Base-by-base conservation (phyloP, 2,797 vertebrate genomes). In the Diceros bicornis region DNA sequence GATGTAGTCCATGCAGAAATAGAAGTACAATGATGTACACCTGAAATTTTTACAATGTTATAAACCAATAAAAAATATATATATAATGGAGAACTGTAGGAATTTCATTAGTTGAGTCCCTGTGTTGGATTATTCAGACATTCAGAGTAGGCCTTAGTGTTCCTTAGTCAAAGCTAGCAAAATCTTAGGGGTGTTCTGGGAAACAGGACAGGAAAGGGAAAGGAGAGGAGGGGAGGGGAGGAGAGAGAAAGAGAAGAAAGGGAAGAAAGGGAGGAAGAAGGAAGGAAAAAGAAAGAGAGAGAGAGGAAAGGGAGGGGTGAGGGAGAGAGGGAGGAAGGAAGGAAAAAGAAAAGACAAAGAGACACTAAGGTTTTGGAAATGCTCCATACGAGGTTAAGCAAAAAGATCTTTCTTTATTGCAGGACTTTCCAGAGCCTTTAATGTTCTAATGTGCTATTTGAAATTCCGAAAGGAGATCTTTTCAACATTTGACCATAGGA, bases 381-480 rank as follows among this genome's bases (percentile, higher is more conserved):
- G n/a, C 11, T 78, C 17, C 18, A 23, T 20, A 21, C 32, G 32
- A 61, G 7, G 2, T 55, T 72, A 66, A 74, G 71, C 44, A 44
- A 62, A 71, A 84, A 62, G 2, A 88, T 21, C 32, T 18, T 90
- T 41, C 69, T 78, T 95, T 32, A 66, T 34, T 37, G 62, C 50
- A 95, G 57, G 59, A 94, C 34, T 96, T 89, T 64, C 69, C 66
- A 78, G 77, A 18, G 50, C 3, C 62, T 86, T 93, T 61, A 57
- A 72, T n/a, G 13, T 64, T 85, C 50, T 64, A n/a, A 62, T n/a
- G 10, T 57, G 27, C 21, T 50, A 74, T 89, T 62, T 75, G 50
- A 87, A 84, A 92, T 90, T 89, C 47, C 50, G 72, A 62, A 90
- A 37, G n/a, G 34, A 66, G 9, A 3, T 44, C 59, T 59, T 90